Evolutionary conservation across 2,113 vertebrate genomes (phyloP), one percentile per base, ranked within the genome.

Genomic region (Nestor notabilis): DNA sequence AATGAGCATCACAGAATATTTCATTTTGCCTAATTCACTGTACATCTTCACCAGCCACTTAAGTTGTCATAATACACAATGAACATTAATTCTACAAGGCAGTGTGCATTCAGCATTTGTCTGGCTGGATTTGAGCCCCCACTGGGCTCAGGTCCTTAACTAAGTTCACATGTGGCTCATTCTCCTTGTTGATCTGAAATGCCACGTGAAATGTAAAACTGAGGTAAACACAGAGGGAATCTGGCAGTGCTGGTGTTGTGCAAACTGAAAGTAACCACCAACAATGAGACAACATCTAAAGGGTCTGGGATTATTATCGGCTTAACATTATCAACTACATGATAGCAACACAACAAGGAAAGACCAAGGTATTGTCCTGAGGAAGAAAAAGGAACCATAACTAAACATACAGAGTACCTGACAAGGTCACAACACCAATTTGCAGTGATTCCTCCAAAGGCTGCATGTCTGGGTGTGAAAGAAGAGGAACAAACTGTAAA

Each of bases 11-110:
- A 75, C 77, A 83, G 61, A 89, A 49, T 72, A 87, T 41, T 93
- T 77, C 74, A 84, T 79, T 88, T 76, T 83, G 83, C 77, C 49
- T 90, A 93, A 92, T 88, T 94, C 75, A 55, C 35, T 81, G 83
- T 68, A 83, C 83, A 87, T 87, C 88, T 87, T 83, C 58, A 74
- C 77, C 89, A 96, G 91, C 39, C 87, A 90, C 90, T 95, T 92
- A 91, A 76, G 77, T 46, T 78, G 49, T 58, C 83, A 65, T 92
- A 92, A 93, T 76, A 95, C 0, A 13, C 78, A 74, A 56, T 20
- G 61, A 89, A 75, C 86, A 52, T 43, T 96, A 92, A 94, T 90
- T 84, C 92, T 89, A 82, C 92, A 60, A 77, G 79, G 92, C 88
- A 94, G 64, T 2, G 17, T 44, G 61, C 79, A 87, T 65, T 70